Percentiles rank a stretch among this genome's conserved stretches.
phyloP scores from a whole-genome alignment of 2,797 vertebrate species.

The Agapornis canus region DNA sequence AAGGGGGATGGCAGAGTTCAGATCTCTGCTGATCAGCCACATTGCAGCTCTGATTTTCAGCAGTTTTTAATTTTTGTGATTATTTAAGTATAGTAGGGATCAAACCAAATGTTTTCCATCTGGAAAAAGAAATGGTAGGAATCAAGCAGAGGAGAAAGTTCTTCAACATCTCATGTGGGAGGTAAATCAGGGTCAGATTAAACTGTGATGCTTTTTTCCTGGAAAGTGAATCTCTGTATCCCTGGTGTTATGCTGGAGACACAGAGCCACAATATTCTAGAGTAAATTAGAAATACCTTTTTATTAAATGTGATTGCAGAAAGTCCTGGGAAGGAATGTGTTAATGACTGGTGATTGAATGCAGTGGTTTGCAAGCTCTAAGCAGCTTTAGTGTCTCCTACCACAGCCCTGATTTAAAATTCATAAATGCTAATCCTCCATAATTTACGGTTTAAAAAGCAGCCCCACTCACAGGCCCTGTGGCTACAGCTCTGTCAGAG shows the following conservation, averaged over 20 bases:
- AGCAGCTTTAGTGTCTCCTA: slow-evolving; percentile 99
- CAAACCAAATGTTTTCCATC: background rate
- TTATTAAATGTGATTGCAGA: slow-evolving; percentile 21
- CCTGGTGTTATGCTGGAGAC: background rate
- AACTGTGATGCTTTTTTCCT: background rate
- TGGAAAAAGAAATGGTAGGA: background rate
- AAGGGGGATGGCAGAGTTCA: background rate
- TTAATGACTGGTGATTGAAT: slow-evolving; percentile 90
- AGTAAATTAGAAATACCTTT: slow-evolving; percentile 26
- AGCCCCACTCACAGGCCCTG: slow-evolving; percentile 98
- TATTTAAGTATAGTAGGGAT: slow-evolving; percentile 1
- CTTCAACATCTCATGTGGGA: background rate
- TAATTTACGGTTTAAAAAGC: slow-evolving; percentile 99
- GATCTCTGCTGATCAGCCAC: slow-evolving; percentile 12
- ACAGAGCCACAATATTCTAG: background rate
- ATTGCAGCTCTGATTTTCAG: slow-evolving; percentile 2
- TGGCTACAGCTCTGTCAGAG: slow-evolving; percentile 99
- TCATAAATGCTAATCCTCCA: slow-evolving; percentile 99
- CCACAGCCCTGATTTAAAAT: slow-evolving; percentile 99
- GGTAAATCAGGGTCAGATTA: slow-evolving; percentile 5
- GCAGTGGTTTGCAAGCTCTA: slow-evolving; percentile 94
- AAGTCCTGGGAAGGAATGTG: slow-evolving; percentile 81
- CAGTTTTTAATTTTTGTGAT: slow-evolving; percentile 17
- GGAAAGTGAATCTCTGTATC: background rate
- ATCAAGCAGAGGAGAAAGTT: background rate